Evolutionary conservation across 1,140 invertebrate genomes (phyloP), one percentile per base, ranked within the genome.

Genomic region (Elysia chlorotica): DNA sequence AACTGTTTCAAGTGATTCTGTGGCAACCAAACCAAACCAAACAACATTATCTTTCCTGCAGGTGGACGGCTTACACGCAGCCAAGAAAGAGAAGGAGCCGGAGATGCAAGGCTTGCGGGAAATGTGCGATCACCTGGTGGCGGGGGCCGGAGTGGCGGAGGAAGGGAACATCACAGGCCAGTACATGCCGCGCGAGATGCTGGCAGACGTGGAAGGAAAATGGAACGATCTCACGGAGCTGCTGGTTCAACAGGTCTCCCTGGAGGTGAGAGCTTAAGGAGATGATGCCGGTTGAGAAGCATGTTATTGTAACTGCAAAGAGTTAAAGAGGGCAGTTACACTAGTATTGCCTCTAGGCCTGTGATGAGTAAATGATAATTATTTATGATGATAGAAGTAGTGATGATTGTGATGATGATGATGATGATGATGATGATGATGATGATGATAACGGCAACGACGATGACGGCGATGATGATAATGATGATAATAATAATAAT

Each of bases 191-290:
- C 81, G 83, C 65, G 84, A 87, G 71, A 70, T 71, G 4, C 74
- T 86, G n/a, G 79, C 81, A 14, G 84, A 83, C 65, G 78, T 85
- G 28, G 84, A 86, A 67, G 71, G 71, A 3, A 85, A 87, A 62
- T 87, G 86, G 86, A 84, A 87, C 74, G 84, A 87, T 23, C 76
- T 87, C 0, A 85, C 83, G 2, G 85, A 87, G 68, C 75, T 84
- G 33, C 78, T 87, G 0, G 84, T 86, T 4, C 82, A 86, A 65
- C 80, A 86, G 61, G 83, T 86, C 0, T 85, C 84, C 2, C 68
- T 84, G 21, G 82, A 86, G 81, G 86, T 87, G 75, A 65, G 77
- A 73, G 14, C n/a, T n/a, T n/a, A n/a, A n/a, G n/a, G n/a, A n/a
- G n/a, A n/a, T n/a, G n/a, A n/a, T n/a, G n/a, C n/a, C n/a, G n/a